Base-by-base conservation (phyloP, 2,113 vertebrate species). In the Ivindomyrus marchei region DNA sequence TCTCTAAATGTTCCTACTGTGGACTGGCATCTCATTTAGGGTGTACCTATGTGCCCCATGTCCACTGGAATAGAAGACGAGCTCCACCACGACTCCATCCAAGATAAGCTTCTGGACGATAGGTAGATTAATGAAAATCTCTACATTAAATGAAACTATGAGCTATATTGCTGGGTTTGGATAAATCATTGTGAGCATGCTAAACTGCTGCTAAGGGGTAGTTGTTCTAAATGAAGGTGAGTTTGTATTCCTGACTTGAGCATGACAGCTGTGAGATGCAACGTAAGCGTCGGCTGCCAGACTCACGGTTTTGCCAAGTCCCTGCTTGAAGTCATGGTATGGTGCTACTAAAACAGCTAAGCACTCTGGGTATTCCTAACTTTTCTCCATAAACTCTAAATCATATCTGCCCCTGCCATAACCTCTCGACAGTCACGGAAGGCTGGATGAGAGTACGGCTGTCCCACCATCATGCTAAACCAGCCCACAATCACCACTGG, bases 291-390 rank as follows among this genome's bases (percentile, higher is more conserved):
- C 56, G 50, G n/a, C 88, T 53, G 31, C 31, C 39, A n/a, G 49
- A 53, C 74, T 49, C 74, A 53, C 1, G 45, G 31, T 62, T 84
- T 89, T n/a, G 39, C 56, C 13, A 56, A 58, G 89, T 90, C 80
- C 89, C 42, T 86, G 47, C 80, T 53, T 89, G 88, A 80, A 84
- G 88, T 89, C 74, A 89, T 89, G 74, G 9, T n/a, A 77, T 83
- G 36, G 74, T 84, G 88, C 74, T 89, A 84, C n/a, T 49, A 17
- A 53, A 50, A 83, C 36, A 53, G 49, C 70, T 58, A 49, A 50
- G 74, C 89, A 47, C 15, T 66, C 56, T 66, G 36, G 80, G 36
- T 66, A 85, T 66, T 62, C 52, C 89, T 24, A 62, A 24, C 80
- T n/a, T 39, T 24, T 62, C 36, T 27, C 52, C 42, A 66, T 86